phyloP scores from a whole-genome alignment of 2,888 invertebrate genomes.

The Apodemia mormo region DNA sequence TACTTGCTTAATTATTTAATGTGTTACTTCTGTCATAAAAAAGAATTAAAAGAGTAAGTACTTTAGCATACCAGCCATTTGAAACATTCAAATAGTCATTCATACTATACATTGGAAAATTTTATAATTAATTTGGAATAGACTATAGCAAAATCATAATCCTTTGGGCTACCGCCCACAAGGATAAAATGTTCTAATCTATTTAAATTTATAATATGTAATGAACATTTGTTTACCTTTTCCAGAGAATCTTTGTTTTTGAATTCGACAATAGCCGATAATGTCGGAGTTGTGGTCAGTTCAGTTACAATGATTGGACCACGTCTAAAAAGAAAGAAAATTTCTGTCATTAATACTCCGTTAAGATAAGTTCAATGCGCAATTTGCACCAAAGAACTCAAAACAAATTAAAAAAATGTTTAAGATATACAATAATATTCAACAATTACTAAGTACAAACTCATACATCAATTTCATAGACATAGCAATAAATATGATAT shows the following conservation, averaged over 20 bases:
- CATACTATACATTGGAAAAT: constrained; percentile 55
- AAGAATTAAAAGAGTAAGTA: constrained; percentile 27
- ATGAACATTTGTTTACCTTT: constrained; percentile 78
- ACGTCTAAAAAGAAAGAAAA: constrained; percentile 81
- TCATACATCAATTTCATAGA: not conserved
- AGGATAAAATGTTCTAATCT: constrained; percentile 44
- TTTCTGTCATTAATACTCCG: constrained; percentile 74
- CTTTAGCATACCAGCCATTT: constrained; percentile 68
- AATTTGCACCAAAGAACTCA: constrained; percentile 56
- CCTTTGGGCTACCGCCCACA: constrained; percentile 42
- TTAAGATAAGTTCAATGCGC: constrained; percentile 55
- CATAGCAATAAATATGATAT: constrained; percentile 15
- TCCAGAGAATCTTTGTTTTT: constrained; percentile 82
- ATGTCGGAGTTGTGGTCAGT: constrained; percentile 81
- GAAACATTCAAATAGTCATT: constrained; percentile 80
- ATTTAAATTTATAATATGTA: constrained; percentile 50
- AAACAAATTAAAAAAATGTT: constrained; percentile 23
- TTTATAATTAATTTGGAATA: constrained; percentile 66
- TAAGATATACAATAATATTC: constrained; percentile 36
- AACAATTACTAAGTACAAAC: not conserved
- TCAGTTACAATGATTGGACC: constrained; percentile 82
- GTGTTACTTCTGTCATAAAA: not conserved
- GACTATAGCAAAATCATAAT: constrained; percentile 50
- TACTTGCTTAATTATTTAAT: no score
- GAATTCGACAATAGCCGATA: constrained; percentile 82